Evolutionary conservation across 2,888 invertebrate genomes (phyloP), one percentile per base, ranked within the genome.

Genomic region (Achlya flavicornis): DNA sequence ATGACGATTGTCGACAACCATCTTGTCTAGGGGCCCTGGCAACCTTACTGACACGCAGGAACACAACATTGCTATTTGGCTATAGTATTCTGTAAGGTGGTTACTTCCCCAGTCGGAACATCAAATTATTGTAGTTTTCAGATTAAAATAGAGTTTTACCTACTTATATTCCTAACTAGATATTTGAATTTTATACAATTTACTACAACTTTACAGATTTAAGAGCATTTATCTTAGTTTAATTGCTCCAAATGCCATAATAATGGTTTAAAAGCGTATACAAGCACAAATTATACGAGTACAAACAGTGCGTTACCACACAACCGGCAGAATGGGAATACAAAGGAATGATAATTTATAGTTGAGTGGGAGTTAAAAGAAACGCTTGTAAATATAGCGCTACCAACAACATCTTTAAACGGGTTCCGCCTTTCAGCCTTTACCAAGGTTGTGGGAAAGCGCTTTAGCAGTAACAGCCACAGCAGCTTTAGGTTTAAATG

Each of bases 311-410:
- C 7, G 43, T 43, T 43, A 43, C 48, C 48, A 48, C 48, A 48
- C 16, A 14, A 16, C 48, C 48, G 48, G 5, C 48, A 48, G 48
- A 48, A 48, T n/a, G 48, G 48, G 48, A 48, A 48, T 48, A 48
- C 48, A 48, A 48, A 48, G 48, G 48, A 48, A 48, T 48, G 48
- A 48, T 48, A 48, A 48, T 48, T 48, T 48, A 48, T 48, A 48
- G 48, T 16, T 48, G 48, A 48, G 48, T 48, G 48, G 48, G 48
- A 48, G 48, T 43, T 43, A 14, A n/a, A 43, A 48, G 48, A 48
- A 48, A 48, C 48, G n/a, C 7, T 48, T 7, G n/a, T 48, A 48
- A 16, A 48, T 48, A 48, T 48, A 48, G 48, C 48, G 7, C 16
- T n/a, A 48, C n/a, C 6, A 8, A 7, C 48, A 48, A 48, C 16